Percentiles rank a stretch among this genome's conserved stretches.
These are phyloP conservation scores for Rhadina sibilatrix DNA, from an alignment of 2,113 vertebrate species.

Conservation along the genomic window DNA sequence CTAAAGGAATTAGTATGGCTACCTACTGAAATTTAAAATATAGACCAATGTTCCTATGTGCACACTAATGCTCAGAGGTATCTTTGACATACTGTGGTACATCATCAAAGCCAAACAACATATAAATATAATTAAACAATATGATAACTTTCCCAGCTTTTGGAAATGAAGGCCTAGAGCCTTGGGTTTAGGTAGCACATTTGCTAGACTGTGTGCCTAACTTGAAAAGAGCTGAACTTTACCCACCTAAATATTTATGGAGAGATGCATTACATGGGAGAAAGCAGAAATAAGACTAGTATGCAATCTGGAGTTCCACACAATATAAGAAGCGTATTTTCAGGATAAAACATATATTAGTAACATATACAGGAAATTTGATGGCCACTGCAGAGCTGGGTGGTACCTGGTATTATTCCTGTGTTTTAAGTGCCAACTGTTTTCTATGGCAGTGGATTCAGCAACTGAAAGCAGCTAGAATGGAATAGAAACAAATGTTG, in stretches of 20 bases:
- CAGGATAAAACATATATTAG: not conserved
- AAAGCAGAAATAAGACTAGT: not conserved
- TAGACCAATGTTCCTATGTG: not conserved
- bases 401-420: not conserved
- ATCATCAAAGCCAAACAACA: not conserved
- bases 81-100: not conserved
- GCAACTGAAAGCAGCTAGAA: not conserved
- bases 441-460: not conserved
- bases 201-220: not conserved
- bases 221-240: not conserved
- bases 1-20: not conserved
- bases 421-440: rapidly evolving
- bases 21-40: not conserved
- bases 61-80: not conserved
- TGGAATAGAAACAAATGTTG: not conserved
- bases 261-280: not conserved
- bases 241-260: not conserved
- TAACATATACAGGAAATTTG: not conserved
- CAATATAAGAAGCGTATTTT: not conserved
- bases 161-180: not conserved
- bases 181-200: not conserved
- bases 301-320: not conserved
- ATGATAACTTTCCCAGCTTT: not conserved
- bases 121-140: not conserved
- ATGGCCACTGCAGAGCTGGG: rapidly evolving